A percentile compares a stretch with the other conserved stretches of the same genome.
Conservation (phyloP, 2,888 invertebrate genomes). For the Agrochola circellaris region DNA sequence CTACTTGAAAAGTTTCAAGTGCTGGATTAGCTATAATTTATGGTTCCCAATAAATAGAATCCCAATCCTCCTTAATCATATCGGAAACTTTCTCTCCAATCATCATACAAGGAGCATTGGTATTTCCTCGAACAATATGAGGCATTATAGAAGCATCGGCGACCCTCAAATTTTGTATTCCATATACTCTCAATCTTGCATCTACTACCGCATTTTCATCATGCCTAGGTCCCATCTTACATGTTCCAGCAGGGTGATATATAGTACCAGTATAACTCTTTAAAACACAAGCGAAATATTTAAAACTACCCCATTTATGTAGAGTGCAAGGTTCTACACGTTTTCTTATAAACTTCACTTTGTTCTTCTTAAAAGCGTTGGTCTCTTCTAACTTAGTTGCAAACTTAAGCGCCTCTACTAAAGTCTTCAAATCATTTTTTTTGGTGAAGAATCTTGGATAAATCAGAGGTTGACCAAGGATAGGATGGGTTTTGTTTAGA, state of each 20-base stretch:
- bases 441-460: slow-evolving; percentile 92
- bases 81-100: slow-evolving; percentile 92
- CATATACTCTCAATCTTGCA: slow-evolving; percentile 79
- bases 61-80: slow-evolving; percentile 84
- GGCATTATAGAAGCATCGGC: slow-evolving; percentile 96
- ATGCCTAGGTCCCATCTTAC: slow-evolving; percentile 81
- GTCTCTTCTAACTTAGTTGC: slow-evolving; percentile 90
- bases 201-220: slow-evolving; percentile 84
- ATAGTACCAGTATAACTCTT: slow-evolving; percentile 91
- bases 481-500: slow-evolving; percentile 92
- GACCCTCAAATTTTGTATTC: slow-evolving; percentile 90
- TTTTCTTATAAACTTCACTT: slow-evolving; percentile 88
- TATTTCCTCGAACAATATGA: slow-evolving; percentile 94
- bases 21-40: not conserved
- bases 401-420: slow-evolving; percentile 91
- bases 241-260: slow-evolving; percentile 86
- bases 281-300: slow-evolving; percentile 92
- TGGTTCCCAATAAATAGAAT: slow-evolving; percentile 66
- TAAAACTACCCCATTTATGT: slow-evolving; percentile 90
- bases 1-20: not conserved
- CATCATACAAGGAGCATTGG: slow-evolving; percentile 96
- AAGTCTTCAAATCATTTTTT: slow-evolving; percentile 91
- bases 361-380: slow-evolving; percentile 88
- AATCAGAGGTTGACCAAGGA: slow-evolving; percentile 92
- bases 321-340: slow-evolving; percentile 90